Base-by-base conservation (phyloP, 2,797 vertebrate species). In the Hirundo rustica region DNA sequence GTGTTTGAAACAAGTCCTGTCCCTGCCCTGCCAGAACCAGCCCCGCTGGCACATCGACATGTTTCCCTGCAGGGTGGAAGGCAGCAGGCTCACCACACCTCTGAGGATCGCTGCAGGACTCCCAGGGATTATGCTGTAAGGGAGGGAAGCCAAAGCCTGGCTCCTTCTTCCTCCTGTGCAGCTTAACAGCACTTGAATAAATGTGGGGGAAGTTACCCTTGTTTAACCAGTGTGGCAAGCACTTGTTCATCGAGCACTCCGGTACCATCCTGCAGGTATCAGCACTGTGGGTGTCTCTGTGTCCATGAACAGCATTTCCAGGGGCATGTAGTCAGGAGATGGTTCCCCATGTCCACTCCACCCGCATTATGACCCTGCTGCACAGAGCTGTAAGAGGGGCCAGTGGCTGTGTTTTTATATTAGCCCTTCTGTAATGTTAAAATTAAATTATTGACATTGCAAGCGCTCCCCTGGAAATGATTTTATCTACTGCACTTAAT, bases 21-120 rank as follows among this genome's bases (percentile, higher is more conserved):
- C 54, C 62, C 38, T 72, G 60, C 42, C 32, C 64, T 8, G 48
- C 44, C 60, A 82, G 77, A 64, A 57, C 38, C 58, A 42, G 77
- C 68, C 48, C 71, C 0, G 0, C 27, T 70, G 80, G 93, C 64
- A 57, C 2, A 0, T 36, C 0, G 0, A 74, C 71, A 17, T 15
- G 11, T 4, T 10, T 0, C 9, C 82, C 10, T 1, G 27, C 2
- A 0, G 71, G 16, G 1, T 29, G 67, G 50, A 62, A 78, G 77
- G 44, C 62, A 65, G 55, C 0, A 0, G 34, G 34, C 78, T 86
- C 0, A 0, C 55, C 67, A 21, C 53, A 66, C 62, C 80, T 79
- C 55, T 3, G 4, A 88, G 55, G 9, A 60, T 75, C 0, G 1
- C 74, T 93, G 67, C 57, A 74, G 66, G 72, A 23, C 68, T 79